Conservation (phyloP, 2,113 vertebrate genomes). For the Patagioenas fasciata region DNA sequence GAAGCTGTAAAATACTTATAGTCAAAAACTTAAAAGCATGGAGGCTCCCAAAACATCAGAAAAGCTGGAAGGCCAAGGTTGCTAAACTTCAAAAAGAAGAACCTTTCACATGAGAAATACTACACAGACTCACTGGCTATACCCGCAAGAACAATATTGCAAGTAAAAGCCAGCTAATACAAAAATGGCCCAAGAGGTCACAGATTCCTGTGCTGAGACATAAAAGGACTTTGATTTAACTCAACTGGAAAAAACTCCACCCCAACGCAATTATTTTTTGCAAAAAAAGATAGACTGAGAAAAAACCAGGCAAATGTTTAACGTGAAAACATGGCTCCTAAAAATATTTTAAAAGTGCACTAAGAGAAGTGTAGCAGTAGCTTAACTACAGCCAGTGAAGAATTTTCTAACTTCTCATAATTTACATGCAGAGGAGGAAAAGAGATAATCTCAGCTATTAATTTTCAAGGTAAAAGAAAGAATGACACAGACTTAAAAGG, state of each 20-base stretch:
- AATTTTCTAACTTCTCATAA: neutral
- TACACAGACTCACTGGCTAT: neutral
- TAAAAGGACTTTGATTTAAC: neutral
- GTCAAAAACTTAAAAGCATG: neutral
- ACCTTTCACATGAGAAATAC: neutral
- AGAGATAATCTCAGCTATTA: neutral
- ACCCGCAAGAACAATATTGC: neutral
- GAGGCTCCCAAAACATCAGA: neutral
- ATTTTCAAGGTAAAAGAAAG: neutral
- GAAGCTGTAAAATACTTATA: neutral
- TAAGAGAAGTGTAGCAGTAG: neutral
- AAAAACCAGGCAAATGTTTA: neutral
- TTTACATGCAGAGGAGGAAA: neutral
- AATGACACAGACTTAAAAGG: neutral
- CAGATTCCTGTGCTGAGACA: neutral
- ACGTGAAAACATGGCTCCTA: neutral
- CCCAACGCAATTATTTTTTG: neutral
- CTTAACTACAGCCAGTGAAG: neutral
- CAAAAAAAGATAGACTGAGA: neutral
- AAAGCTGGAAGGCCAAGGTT: neutral
- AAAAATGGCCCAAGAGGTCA: neutral
- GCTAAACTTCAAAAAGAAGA: neutral
- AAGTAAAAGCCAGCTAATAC: neutral
- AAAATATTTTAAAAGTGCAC: neutral
- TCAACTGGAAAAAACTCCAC: neutral